Evolutionary conservation across 2,797 vertebrate species (phyloP).

Genomic region (Pipistrellus pipistrellus): DNA sequence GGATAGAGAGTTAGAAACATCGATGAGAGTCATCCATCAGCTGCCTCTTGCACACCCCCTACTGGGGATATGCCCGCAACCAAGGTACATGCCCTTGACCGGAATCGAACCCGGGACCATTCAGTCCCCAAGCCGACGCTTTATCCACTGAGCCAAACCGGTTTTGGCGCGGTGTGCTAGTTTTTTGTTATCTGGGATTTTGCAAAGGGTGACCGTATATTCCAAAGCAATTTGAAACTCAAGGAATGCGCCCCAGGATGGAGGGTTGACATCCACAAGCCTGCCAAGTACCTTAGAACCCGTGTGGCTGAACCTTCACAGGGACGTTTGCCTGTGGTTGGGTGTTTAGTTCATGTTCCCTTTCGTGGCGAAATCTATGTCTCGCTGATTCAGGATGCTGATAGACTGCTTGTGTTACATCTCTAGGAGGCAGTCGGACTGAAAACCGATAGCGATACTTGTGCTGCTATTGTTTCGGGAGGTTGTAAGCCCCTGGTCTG

Average conservation of each 20-base stretch:
- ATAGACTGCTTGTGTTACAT: conserved; percentile 12
- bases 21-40: no score
- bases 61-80: no score
- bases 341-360: conserved; percentile 57
- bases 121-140: no score
- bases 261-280: not conserved
- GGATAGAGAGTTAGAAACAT: no score
- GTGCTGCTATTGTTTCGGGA: not conserved
- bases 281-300: not conserved
- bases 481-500: not conserved
- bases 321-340: not conserved
- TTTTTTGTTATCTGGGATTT: not conserved
- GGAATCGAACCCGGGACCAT: no score
- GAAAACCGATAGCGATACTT: conserved; percentile 9
- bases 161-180: not conserved
- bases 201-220: not conserved
- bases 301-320: not conserved
- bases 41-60: no score
- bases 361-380: conserved; percentile 24
- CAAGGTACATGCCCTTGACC: no score
- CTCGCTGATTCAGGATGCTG: conserved; percentile 47
- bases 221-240: not conserved
- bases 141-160: no score
- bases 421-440: conserved; percentile 22
- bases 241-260: not conserved